A percentile compares a stretch with the other conserved stretches of the same genome.
Evolutionary conservation across 2,113 vertebrate species (phyloP).

Genomic region (Chlorodrepanis virens): DNA sequence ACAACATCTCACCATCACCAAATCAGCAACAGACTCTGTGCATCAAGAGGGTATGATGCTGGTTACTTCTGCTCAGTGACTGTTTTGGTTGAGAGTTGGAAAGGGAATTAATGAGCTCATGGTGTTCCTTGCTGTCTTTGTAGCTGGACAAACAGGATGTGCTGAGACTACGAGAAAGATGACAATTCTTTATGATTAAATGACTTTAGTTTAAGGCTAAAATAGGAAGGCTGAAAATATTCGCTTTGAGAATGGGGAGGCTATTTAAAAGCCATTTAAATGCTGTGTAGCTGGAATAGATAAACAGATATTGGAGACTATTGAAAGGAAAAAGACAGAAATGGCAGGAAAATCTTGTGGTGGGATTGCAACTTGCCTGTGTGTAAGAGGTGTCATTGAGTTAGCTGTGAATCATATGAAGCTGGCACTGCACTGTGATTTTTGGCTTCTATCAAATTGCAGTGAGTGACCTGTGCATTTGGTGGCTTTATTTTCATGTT

Average conservation of each 20-base stretch:
- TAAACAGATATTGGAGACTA: not conserved
- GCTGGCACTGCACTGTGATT: accelerated
- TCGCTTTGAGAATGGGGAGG: not conserved
- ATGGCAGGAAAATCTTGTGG: not conserved
- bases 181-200: not conserved
- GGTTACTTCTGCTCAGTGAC: not conserved
- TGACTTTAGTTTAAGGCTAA: not conserved
- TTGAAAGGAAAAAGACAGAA: not conserved
- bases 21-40: not conserved
- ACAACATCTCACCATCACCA: not conserved
- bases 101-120: not conserved
- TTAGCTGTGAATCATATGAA: not conserved
- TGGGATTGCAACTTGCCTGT: not conserved
- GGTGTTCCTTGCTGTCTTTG: not conserved
- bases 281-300: not conserved
- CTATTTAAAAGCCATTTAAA: not conserved
- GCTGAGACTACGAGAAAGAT: not conserved
- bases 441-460: not conserved
- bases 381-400: not conserved
- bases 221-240: not conserved
- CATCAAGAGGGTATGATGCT: not conserved
- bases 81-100: not conserved
- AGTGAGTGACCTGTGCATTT: not conserved
- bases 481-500: not conserved
- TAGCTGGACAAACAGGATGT: not conserved